Evolutionary conservation across 2,888 invertebrate species (phyloP).

Genomic region (Spisula subtruncata): DNA sequence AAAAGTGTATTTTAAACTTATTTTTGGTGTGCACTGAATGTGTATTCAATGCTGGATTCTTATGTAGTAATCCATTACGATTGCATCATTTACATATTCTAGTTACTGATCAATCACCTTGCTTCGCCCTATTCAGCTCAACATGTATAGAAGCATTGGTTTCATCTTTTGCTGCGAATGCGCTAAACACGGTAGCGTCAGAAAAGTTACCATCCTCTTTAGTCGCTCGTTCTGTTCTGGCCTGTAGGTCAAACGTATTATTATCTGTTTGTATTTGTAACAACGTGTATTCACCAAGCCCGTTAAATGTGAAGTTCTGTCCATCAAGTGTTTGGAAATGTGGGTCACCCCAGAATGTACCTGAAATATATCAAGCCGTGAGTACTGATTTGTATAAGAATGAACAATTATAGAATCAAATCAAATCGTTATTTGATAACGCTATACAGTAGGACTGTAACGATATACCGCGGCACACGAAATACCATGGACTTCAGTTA

Average conservation of each 20-base stretch:
- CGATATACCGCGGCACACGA: too few relatives aligned
- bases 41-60: too few relatives aligned
- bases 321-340: constrained; percentile 59
- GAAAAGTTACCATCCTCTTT: constrained; percentile 44
- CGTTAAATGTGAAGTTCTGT: constrained; percentile 59
- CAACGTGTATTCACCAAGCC: constrained; percentile 59
- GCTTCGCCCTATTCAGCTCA: constrained; percentile 41
- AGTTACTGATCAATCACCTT: constrained; percentile 14
- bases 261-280: constrained; percentile 29
- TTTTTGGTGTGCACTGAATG: too few relatives aligned
- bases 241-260: constrained; percentile 49
- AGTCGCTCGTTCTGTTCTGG: constrained; percentile 49
- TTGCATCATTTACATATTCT: neutral
- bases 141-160: constrained; percentile 53
- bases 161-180: constrained; percentile 56
- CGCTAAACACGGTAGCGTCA: constrained; percentile 58
- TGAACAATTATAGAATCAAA: too few relatives aligned
- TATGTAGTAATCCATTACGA: neutral
- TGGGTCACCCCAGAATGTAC: constrained; percentile 63
- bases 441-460: too few relatives aligned
- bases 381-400: neutral
- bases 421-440: too few relatives aligned
- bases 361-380: constrained; percentile 22
- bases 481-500: too few relatives aligned
- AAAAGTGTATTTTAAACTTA: too few relatives aligned